Evolutionary conservation across 2,797 vertebrate genomes (phyloP).

Genomic region (Falco biarmicus): DNA sequence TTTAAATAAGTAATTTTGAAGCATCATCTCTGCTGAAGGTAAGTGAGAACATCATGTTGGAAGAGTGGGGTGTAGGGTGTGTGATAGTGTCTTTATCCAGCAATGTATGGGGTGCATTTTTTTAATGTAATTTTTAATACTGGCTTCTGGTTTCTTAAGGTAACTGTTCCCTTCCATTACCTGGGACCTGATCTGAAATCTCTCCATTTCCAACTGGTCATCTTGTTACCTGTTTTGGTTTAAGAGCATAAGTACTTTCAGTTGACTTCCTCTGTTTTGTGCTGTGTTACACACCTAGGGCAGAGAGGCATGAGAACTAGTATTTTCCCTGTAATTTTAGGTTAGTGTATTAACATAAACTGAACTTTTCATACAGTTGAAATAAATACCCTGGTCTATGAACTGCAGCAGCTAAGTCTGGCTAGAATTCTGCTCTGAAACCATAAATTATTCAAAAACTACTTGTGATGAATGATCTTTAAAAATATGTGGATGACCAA

Average conservation of each 20-base stretch:
- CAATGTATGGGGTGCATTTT: background rate
- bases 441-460: constrained; percentile 6
- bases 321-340: background rate
- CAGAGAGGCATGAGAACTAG: background rate
- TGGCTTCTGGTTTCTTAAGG: background rate
- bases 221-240: background rate
- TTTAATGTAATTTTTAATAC: background rate
- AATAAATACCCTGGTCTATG: background rate
- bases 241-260: background rate
- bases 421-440: constrained; percentile 1
- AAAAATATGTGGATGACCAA: constrained; percentile 12
- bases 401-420: background rate
- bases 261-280: background rate
- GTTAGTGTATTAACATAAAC: background rate
- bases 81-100: background rate
- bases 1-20: background rate
- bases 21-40: background rate
- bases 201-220: background rate
- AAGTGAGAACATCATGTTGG: background rate
- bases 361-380: background rate
- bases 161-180: background rate
- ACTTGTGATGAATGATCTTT: background rate
- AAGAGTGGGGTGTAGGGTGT: rapidly evolving
- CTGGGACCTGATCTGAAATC: background rate
- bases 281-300: background rate